Conservation (phyloP, 2,797 vertebrate species). For the Labeo calbasu region DNA sequence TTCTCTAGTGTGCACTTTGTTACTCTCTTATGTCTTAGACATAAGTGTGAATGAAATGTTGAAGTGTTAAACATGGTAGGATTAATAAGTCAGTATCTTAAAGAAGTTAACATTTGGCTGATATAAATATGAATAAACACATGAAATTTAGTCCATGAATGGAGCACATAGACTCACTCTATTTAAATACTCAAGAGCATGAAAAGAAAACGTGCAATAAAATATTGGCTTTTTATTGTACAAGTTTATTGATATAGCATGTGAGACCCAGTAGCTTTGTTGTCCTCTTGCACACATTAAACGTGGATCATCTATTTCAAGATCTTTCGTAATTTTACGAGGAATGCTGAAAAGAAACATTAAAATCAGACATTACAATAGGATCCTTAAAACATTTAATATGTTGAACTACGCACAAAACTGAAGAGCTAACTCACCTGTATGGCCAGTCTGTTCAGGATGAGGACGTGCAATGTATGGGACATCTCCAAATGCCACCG, state of each 20-base stretch:
- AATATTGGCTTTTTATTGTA: neutral
- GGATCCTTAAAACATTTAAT: neutral
- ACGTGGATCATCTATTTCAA: constrained; percentile 43
- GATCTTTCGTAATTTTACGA: constrained; percentile 89
- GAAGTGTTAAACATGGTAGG: neutral
- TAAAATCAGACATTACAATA: neutral
- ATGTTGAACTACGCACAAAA: neutral
- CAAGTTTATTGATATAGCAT: neutral
- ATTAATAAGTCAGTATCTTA: neutral
- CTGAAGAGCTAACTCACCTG: constrained; percentile 78
- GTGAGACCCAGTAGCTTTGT: neutral
- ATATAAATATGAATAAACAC: constrained; percentile 11
- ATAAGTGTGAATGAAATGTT: constrained; percentile 9
- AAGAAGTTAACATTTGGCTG: neutral
- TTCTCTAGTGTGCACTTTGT: constrained; percentile 18
- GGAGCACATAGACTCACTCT: neutral
- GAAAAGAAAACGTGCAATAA: neutral
- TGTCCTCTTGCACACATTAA: neutral
- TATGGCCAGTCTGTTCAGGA: constrained; percentile 81
- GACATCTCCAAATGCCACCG: constrained; percentile 67
- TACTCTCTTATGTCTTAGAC: constrained; percentile 3
- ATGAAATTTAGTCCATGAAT: neutral
- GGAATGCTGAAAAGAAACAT: constrained; percentile 83
- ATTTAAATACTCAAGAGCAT: neutral
- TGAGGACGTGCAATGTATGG: constrained; percentile 87